Percentiles rank a stretch among this genome's conserved stretches.
Evolutionary conservation across 2,797 vertebrate species (phyloP).

Genomic region (Characodon lateralis): DNA sequence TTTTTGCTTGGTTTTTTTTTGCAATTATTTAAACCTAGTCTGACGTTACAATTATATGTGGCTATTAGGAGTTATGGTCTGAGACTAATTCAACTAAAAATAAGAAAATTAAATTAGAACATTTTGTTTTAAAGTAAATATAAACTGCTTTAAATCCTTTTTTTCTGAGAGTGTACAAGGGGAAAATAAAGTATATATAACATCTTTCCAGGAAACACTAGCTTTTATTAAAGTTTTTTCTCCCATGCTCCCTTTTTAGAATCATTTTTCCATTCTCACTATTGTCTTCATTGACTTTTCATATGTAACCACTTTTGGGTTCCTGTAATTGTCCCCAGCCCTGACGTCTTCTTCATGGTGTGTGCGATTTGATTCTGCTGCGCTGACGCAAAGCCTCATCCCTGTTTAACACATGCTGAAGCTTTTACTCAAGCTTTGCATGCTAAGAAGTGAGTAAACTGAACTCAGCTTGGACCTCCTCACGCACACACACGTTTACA

Average conservation of each 20-base stretch:
- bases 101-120: conserved; percentile 30
- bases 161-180: conserved; percentile 21
- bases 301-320: conserved; percentile 38
- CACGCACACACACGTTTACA: conserved; percentile 32
- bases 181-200: conserved; percentile 18
- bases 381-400: conserved; percentile 60
- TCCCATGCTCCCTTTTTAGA: conserved; percentile 5
- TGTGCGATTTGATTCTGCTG: conserved; percentile 51
- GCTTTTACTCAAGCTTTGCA: conserved; percentile 54
- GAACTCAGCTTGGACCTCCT: conserved; percentile 72
- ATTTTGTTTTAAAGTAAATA: background rate
- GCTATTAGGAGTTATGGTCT: conserved; percentile 35
- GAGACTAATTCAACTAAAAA: conserved; percentile 49
- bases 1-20: background rate
- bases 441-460: conserved; percentile 71
- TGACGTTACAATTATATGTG: background rate
- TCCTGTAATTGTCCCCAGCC: conserved; percentile 48
- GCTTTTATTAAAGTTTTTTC: conserved; percentile 28
- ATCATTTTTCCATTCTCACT: conserved; percentile 27
- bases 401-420: conserved; percentile 34
- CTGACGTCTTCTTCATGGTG: conserved; percentile 25
- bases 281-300: conserved; percentile 38
- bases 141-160: conserved; percentile 29
- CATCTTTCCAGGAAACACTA: conserved; percentile 39
- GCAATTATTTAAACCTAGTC: background rate